Conservation (phyloP, 1,140 invertebrate genomes). For the Drosophila kepulauana region DNA sequence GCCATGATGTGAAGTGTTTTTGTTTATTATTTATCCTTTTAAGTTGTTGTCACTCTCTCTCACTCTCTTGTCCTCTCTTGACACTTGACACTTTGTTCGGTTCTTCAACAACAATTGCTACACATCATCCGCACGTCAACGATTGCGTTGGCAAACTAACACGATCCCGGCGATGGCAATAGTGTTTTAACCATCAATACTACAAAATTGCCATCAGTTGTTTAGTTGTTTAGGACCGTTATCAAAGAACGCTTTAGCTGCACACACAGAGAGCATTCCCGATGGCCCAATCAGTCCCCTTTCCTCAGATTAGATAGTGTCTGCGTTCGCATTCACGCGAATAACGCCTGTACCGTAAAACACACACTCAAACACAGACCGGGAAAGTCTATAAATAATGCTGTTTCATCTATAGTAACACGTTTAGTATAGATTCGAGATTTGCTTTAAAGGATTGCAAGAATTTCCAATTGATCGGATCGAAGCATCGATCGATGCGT, state of each 20-base stretch:
- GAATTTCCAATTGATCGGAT: neutral
- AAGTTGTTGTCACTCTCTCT: neutral
- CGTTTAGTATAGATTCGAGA: neutral
- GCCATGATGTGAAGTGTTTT: constrained; percentile 29
- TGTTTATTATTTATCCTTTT: constrained; percentile 31
- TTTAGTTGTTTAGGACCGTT: constrained; percentile 47
- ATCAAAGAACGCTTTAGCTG: constrained; percentile 32
- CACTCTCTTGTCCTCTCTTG: neutral
- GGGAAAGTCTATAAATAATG: neutral
- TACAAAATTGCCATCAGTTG: constrained; percentile 45
- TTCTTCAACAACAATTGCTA: neutral
- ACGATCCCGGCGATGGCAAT: constrained; percentile 57
- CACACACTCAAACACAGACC: no score
- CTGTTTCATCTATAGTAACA: neutral
- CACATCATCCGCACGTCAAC: constrained; percentile 67
- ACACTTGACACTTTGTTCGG: constrained; percentile 29
- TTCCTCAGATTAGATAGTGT: constrained; percentile 44
- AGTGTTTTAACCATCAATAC: constrained; percentile 79
- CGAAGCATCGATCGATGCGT: neutral
- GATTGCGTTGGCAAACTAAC: constrained; percentile 70
- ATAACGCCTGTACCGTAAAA: constrained; percentile 6
- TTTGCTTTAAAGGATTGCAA: neutral
- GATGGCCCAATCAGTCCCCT: constrained; percentile 40
- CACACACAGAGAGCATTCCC: constrained; percentile 44
- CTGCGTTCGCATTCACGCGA: constrained; percentile 12